Conservation (phyloP, 2,888 invertebrate genomes). For the Yponomeuta plumbellus region DNA sequence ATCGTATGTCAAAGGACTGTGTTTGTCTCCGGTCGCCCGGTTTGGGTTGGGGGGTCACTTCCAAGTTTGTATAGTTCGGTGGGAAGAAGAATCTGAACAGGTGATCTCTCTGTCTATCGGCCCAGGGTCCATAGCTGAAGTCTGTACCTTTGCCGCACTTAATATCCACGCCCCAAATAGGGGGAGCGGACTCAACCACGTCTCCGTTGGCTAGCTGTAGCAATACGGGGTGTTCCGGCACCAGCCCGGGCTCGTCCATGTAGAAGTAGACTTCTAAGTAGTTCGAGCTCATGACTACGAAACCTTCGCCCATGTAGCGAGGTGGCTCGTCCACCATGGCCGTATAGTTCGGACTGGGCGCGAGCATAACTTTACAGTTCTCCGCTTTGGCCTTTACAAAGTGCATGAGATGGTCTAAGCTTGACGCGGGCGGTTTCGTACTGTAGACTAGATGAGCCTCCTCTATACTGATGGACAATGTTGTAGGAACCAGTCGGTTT, state of each 20-base stretch:
- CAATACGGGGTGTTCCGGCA: conserved; percentile 93
- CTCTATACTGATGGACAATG: conserved; percentile 93
- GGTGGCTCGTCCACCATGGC: conserved; percentile 97
- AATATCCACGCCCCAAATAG: conserved; percentile 96
- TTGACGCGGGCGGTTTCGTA: conserved; percentile 95
- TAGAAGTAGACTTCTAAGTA: conserved; percentile 96
- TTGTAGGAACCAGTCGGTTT: conserved; percentile 95
- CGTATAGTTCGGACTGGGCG: conserved; percentile 96
- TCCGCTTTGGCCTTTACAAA: conserved; percentile 96
- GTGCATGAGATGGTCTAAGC: conserved; percentile 96
- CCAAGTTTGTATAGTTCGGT: conserved; percentile 87
- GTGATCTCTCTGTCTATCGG: conserved; percentile 96
- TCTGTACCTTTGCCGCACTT: conserved; percentile 97
- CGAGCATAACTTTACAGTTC: conserved; percentile 95
- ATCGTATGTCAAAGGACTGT: conserved; percentile 93
- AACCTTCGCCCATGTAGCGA: conserved; percentile 97
- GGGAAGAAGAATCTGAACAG: conserved; percentile 98
- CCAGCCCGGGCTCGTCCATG: conserved; percentile 96
- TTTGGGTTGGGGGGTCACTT: conserved; percentile 86
- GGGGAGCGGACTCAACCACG: conserved; percentile 93
- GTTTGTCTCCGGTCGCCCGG: conserved; percentile 93
- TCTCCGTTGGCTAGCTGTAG: conserved; percentile 94
- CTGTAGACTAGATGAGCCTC: conserved; percentile 97
- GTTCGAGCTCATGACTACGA: conserved; percentile 97
- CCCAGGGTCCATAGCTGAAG: conserved; percentile 99